These are phyloP conservation scores for Branchinecta lynchi DNA, from an alignment of 1,140 invertebrate species.

Conservation along the genomic window DNA sequence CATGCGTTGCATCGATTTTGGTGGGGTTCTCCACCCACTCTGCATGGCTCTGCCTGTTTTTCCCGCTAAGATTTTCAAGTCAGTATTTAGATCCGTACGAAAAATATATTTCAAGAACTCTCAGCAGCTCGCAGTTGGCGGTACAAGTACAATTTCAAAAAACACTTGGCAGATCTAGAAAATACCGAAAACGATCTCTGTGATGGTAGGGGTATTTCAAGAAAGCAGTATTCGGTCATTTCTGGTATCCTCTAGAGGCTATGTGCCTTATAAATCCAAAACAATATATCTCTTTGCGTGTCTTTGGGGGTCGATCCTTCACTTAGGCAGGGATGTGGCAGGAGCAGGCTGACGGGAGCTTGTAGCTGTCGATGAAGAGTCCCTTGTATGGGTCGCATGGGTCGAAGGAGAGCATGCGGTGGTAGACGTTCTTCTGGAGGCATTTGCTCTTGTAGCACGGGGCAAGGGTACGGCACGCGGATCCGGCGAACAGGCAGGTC, in stretches of 20 bases:
- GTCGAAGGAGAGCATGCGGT: constrained; percentile 24
- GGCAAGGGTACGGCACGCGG: constrained; percentile 23
- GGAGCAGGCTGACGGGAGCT: constrained; percentile 24
- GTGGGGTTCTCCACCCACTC: no score
- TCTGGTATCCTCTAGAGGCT: constrained; percentile 17
- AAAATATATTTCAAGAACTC: constrained; percentile 18
- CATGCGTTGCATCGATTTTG: no score
- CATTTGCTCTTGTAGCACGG: constrained; percentile 24
- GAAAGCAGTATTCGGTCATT: constrained; percentile 19
- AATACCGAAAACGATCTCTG: constrained; percentile 21
- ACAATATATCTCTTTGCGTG: background rate
- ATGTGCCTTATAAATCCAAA: background rate
- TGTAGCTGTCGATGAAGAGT: constrained; percentile 24
- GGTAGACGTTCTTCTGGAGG: constrained; percentile 25
- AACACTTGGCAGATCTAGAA: constrained; percentile 17
- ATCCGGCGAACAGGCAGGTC: constrained; percentile 22
- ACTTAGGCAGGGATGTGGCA: constrained; percentile 22
- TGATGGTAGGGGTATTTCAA: constrained; percentile 15
- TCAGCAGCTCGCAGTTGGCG: constrained; percentile 19
- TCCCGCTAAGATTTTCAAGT: no score
- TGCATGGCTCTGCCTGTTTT: no score
- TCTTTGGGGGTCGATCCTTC: constrained; percentile 7
- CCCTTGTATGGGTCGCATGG: constrained; percentile 25
- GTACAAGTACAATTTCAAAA: constrained; percentile 10
- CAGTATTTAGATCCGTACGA: no score